phyloP scores from a whole-genome alignment of 2,888 invertebrate genomes.

The Miltochrista miniata region DNA sequence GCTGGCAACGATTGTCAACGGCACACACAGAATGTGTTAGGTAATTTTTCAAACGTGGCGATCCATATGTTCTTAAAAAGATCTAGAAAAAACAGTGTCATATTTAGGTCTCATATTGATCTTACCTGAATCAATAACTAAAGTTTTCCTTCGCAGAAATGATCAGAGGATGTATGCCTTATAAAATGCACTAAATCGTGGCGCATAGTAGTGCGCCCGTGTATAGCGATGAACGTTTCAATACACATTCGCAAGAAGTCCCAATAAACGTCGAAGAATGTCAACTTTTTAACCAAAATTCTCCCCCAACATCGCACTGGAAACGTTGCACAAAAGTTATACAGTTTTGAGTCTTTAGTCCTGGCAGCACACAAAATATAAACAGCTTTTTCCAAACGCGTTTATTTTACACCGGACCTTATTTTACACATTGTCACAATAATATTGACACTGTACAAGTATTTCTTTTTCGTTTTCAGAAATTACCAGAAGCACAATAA shows the following conservation, averaged over 20 bases:
- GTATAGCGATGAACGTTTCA: constrained; percentile 82
- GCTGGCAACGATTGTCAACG: no score
- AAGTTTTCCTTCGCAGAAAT: constrained; percentile 88
- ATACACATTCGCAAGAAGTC: constrained; percentile 83
- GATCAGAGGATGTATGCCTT: constrained; percentile 90
- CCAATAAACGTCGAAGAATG: constrained; percentile 58
- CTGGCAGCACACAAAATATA: constrained; percentile 35
- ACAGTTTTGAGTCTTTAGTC: constrained; percentile 59
- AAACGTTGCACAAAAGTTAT: constrained; percentile 64
- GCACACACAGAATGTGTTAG: background rate
- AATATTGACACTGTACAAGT: constrained; percentile 21
- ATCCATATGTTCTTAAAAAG: background rate
- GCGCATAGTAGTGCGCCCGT: constrained; percentile 90
- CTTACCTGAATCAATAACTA: constrained; percentile 68
- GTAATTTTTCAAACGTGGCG: background rate
- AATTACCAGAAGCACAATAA: constrained; percentile 29
- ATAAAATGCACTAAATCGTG: constrained; percentile 89
- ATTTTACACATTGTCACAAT: constrained; percentile 72
- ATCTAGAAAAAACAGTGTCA: no score
- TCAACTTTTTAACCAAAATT: constrained; percentile 72
- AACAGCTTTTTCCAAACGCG: constrained; percentile 22
- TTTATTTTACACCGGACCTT: constrained; percentile 78
- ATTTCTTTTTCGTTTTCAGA: constrained; percentile 28
- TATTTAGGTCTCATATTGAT: background rate
- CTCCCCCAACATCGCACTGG: constrained; percentile 76